Conservation (phyloP, 2,797 vertebrate species). For the Pipistrellus kuhlii region DNA sequence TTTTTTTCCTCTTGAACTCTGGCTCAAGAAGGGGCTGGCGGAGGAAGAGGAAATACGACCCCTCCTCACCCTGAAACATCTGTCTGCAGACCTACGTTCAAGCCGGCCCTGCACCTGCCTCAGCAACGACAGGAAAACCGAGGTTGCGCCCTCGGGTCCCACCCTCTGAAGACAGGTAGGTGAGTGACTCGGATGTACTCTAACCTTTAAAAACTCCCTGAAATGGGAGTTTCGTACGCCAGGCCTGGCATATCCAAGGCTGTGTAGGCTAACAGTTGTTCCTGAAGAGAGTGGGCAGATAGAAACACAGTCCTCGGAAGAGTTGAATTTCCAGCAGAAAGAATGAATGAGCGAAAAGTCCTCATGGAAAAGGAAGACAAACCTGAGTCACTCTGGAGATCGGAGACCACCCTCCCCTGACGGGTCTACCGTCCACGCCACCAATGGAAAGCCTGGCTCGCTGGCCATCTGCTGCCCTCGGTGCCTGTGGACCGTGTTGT, state of each 20-base stretch:
- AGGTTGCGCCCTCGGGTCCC: not conserved
- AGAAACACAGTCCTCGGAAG: not conserved
- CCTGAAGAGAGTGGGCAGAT: not conserved
- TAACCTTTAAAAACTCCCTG: not conserved
- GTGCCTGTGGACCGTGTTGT: not conserved
- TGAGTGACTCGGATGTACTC: not conserved
- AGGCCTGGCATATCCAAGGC: not conserved
- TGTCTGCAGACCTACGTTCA: not conserved
- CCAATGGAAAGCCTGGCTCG: accelerated
- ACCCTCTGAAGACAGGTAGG: not conserved
- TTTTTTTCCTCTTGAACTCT: not conserved
- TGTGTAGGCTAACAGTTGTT: not conserved
- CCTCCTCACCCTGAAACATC: not conserved
- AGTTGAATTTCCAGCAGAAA: slow-evolving; percentile 23
- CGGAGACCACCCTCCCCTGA: not conserved
- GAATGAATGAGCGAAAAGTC: not conserved
- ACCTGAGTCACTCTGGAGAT: not conserved
- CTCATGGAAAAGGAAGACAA: not conserved
- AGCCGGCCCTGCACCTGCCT: not conserved
- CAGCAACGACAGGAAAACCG: not conserved
- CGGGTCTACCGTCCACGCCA: not conserved
- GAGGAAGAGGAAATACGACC: not conserved
- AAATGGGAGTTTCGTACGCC: not conserved
- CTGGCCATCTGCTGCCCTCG: too few species aligned
- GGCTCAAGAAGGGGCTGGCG: not conserved